phyloP scores from a whole-genome alignment of 2,113 vertebrate species.

The Merops nubicus region DNA sequence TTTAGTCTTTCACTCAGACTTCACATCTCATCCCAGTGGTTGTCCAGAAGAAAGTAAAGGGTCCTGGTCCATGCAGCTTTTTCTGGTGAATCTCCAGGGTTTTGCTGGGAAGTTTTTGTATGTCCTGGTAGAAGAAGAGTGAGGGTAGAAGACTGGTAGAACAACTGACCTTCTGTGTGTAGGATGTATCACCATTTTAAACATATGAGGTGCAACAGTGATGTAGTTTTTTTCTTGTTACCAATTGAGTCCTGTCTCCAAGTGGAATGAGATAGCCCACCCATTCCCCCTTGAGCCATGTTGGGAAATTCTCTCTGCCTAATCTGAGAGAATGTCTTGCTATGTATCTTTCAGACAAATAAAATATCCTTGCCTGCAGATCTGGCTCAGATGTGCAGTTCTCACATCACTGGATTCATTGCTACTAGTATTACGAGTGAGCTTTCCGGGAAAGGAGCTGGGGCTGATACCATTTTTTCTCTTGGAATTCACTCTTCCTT shows the following conservation, averaged over 20 bases:
- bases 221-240: background rate
- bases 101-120: background rate
- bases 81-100: background rate
- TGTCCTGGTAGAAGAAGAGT: background rate
- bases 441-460: background rate
- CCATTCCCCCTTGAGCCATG: constrained; percentile 7
- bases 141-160: background rate
- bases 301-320: constrained; percentile 15
- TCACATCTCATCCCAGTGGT: background rate
- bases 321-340: background rate
- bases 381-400: background rate
- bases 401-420: background rate
- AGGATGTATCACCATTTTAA: background rate
- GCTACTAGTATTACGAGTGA: background rate
- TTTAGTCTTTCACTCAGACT: background rate
- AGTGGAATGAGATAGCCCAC: background rate
- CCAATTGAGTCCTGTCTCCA: background rate
- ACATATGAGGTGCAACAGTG: background rate
- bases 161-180: background rate
- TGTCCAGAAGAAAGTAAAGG: background rate
- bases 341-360: constrained; percentile 35
- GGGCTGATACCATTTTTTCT: background rate
- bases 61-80: background rate
- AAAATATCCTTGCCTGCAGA: background rate
- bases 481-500: background rate